These are phyloP conservation scores for Pyxicephalus adspersus DNA, from an alignment of 2,113 vertebrate species.

Conservation along the genomic window DNA sequence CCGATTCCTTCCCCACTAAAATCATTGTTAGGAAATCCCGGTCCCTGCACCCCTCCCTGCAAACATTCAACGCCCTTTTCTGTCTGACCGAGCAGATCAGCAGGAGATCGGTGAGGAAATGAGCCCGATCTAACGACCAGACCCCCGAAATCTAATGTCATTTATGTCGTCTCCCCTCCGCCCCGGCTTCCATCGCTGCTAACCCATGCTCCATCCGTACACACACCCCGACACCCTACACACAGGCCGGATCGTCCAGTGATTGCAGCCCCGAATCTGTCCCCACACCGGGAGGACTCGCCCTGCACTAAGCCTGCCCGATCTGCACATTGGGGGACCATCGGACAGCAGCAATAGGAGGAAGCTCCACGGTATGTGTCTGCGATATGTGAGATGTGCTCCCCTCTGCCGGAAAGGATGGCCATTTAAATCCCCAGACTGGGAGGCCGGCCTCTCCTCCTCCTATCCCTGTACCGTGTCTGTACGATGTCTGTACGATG, in stretches of 20 bases:
- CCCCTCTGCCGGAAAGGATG: constrained; percentile 13
- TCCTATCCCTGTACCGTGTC: too few species aligned
- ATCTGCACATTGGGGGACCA: constrained; percentile 12
- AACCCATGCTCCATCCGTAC: constrained; percentile 17
- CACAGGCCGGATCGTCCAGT: neutral
- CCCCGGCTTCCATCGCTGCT: constrained; percentile 19
- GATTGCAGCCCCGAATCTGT: neutral
- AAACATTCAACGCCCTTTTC: constrained; percentile 26
- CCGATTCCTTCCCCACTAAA: neutral
- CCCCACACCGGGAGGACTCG: constrained; percentile 18
- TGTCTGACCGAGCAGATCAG: neutral
- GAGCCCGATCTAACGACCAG: neutral
- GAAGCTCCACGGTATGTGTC: constrained; percentile 4
- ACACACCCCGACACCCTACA: neutral
- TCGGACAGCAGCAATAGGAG: constrained; percentile 2
- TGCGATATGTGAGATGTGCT: neutral
- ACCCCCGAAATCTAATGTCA: neutral
- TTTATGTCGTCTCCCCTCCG: neutral
- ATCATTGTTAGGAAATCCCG: too few species aligned
- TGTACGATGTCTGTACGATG: too few species aligned
- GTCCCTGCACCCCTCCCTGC: neutral
- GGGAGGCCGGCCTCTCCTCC: neutral
- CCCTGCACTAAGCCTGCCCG: constrained; percentile 3
- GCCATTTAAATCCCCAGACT: constrained; percentile 34
- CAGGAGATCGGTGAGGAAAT: constrained; percentile 16